phyloP scores from a whole-genome alignment of 2,888 invertebrate genomes.

The Acrobasis suavella region DNA sequence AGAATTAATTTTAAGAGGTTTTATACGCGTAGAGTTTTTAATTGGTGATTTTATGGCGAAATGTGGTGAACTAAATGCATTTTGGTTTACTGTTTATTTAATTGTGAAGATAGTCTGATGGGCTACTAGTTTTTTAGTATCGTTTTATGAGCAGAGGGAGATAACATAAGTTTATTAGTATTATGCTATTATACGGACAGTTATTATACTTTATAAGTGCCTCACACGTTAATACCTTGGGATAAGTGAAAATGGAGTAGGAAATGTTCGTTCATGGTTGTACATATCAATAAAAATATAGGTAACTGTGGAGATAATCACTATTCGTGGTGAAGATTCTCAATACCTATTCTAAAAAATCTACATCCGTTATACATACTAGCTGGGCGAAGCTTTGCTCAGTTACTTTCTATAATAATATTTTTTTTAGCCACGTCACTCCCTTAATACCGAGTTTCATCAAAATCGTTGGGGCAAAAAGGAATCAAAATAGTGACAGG shows the following conservation, averaged over 20 bases:
- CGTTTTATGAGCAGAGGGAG: constrained; percentile 10
- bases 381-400: too few relatives aligned
- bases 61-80: constrained; percentile 63
- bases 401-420: too few relatives aligned
- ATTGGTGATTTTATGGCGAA: constrained; percentile 38
- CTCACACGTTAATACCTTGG: not conserved
- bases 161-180: constrained; percentile 11
- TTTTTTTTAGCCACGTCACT: too few relatives aligned
- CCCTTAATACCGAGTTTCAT: too few relatives aligned
- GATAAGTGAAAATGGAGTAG: not conserved
- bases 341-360: too few relatives aligned
- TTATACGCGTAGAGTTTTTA: constrained; percentile 9
- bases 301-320: too few relatives aligned
- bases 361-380: too few relatives aligned
- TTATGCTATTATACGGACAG: not conserved
- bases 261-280: too few relatives aligned
- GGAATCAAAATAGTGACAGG: too few relatives aligned
- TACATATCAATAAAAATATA: too few relatives aligned
- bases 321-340: too few relatives aligned
- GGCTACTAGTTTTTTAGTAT: constrained; percentile 17
- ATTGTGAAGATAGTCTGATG: constrained; percentile 42
- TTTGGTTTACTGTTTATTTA: constrained; percentile 75
- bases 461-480: too few relatives aligned
- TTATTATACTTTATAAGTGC: not conserved
- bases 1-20: constrained; percentile 28